Base-by-base conservation (phyloP, 2,797 vertebrate genomes). In the Danio albolineatus region DNA sequence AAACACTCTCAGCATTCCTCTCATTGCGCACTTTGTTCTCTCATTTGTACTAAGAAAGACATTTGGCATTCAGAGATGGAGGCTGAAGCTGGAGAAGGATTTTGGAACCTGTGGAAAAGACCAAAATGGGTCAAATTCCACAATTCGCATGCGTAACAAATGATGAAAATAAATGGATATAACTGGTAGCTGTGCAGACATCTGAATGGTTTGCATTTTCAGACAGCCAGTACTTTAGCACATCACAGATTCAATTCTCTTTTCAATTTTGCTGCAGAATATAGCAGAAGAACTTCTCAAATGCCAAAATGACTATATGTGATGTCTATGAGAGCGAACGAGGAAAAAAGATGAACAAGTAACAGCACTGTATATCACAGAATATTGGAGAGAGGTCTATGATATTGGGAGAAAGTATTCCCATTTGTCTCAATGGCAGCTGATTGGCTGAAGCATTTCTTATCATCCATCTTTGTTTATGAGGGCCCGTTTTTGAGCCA, bases 1-100 rank as follows among this genome's bases (percentile, higher is more conserved):
- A 75, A 56, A 70, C 51, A 28, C 73, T 54, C 56, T 43, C 36
- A 49, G 39, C 71, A 83, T 86, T 82, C 70, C 56, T 70, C 48
- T 76, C 64, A 59, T 79, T 48, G 69, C 80, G 67, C 70, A 61
- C 51, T 71, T 74, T 49, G 57, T 59, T 54, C 44, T 60, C 69
- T 64, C 46, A 62, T 69, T 79, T 44, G 43, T 51, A 44, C 56
- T 51, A 61, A 54, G 41, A 71, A 76, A 5, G 71, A 64, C 19
- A 46, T 66, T 61, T 57, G 53, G 54, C 46, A 48, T 70, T 70
- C 36, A 60, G 62, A 70, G 10, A 44, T 10, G 16, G 56, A 12
- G 48, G 28, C 10, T 9, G 10, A 43, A 66, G 49, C 53, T 80
- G 74, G 57, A 80, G 43, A 57, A 64, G 10, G 46, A 48, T 38